Conservation (phyloP, 2,888 invertebrate species). For the Athalia cordata region DNA sequence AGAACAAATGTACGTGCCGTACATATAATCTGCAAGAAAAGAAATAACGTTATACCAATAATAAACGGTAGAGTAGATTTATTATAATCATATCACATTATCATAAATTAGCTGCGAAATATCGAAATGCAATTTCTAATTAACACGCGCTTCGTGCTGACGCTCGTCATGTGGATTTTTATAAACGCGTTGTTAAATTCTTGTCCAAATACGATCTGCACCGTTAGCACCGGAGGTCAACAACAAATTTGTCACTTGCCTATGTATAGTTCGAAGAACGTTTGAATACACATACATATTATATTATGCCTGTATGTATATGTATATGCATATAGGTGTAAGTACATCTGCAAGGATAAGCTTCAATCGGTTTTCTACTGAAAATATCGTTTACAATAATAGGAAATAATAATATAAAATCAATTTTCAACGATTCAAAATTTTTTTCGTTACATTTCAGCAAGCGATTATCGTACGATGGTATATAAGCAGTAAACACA, state of each 20-base stretch:
- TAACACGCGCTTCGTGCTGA: no score
- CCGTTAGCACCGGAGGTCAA: slow-evolving; percentile 32
- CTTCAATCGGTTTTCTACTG: no score
- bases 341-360: not conserved
- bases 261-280: not conserved
- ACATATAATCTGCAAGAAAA: no score
- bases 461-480: slow-evolving; percentile 8
- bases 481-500: not conserved
- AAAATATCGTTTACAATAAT: no score
- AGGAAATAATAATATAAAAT: no score
- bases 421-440: no score
- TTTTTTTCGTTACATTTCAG: no score
- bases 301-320: not conserved
- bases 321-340: not conserved
- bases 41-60: no score
- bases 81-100: no score
- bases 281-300: not conserved
- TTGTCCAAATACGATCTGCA: slow-evolving; percentile 24
- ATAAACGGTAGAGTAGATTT: no score
- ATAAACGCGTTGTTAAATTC: slow-evolving; percentile 13
- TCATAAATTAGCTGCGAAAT: no score
- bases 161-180: not conserved
- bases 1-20: not conserved
- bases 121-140: no score
- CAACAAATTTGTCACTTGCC: slow-evolving; percentile 42